These are phyloP conservation scores for Sinocyclocheilus grahami DNA, from an alignment of 2,113 vertebrate genomes.

Conservation along the genomic window DNA sequence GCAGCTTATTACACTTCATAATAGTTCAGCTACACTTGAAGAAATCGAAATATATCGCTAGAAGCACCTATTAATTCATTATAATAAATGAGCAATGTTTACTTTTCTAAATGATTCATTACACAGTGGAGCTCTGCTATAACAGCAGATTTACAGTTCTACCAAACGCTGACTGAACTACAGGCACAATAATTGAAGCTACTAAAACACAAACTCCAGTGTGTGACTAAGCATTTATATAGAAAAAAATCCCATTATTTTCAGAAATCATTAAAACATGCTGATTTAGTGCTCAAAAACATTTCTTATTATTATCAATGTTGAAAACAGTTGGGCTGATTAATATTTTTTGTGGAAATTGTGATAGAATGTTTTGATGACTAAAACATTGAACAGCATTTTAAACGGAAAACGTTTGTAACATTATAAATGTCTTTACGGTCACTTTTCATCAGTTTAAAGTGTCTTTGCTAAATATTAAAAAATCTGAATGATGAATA, in stretches of 20 bases:
- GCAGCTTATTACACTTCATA: background rate
- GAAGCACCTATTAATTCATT: background rate
- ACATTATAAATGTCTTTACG: no score
- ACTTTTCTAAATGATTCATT: slow-evolving; percentile 40
- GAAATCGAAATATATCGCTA: background rate
- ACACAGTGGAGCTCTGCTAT: background rate
- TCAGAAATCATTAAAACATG: background rate
- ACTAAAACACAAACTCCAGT: background rate
- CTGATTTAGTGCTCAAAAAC: no score
- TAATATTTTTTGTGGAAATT: no score
- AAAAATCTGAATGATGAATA: no score
- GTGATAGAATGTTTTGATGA: no score
- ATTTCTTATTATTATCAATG: no score
- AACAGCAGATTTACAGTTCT: background rate
- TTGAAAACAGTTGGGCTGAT: no score
- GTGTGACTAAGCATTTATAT: background rate
- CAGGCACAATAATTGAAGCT: slow-evolving; percentile 4
- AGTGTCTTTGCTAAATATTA: no score
- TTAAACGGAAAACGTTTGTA: no score
- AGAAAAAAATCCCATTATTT: background rate
- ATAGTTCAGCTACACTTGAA: no score
- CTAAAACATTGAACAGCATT: no score
- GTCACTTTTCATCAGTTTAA: no score
- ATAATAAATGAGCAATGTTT: slow-evolving; percentile 11
- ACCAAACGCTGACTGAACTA: background rate